Evolutionary conservation across 2,797 vertebrate genomes (phyloP).

Genomic region (Rhabdophis nuchalis): DNA sequence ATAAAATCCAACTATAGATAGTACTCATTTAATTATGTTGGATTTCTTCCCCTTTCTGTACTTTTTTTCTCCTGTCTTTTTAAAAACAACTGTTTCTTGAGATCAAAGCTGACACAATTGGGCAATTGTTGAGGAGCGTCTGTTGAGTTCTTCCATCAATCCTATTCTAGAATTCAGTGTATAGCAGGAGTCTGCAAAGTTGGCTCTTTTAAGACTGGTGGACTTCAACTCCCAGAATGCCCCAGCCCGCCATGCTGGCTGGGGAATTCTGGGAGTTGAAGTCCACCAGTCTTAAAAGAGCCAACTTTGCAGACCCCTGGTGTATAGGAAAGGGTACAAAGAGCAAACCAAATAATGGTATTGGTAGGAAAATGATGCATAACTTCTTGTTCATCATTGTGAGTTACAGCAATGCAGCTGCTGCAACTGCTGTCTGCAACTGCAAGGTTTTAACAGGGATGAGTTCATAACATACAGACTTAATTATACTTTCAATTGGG

Average conservation of each 20-base stretch:
- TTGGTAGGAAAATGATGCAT: neutral
- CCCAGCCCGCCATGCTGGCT: too few species aligned
- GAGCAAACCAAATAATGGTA: neutral
- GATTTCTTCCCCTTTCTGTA: neutral
- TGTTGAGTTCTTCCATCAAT: neutral
- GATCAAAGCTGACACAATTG: neutral
- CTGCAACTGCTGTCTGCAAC: neutral
- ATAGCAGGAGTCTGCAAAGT: too few species aligned
- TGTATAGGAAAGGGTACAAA: too few species aligned
- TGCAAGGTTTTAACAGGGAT: neutral
- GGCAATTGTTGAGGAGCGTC: neutral
- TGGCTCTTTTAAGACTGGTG: too few species aligned
- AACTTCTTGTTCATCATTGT: neutral
- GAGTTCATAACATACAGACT: too few species aligned
- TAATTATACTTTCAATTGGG: too few species aligned
- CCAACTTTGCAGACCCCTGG: too few species aligned
- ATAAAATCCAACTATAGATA: neutral
- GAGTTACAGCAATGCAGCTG: neutral
- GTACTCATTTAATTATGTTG: constrained; percentile 1
- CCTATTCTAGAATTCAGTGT: too few species aligned
- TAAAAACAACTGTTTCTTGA: neutral
- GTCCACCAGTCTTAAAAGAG: too few species aligned
- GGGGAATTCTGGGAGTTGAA: too few species aligned
- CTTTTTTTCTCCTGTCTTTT: neutral
- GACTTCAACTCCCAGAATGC: too few species aligned